Conservation (phyloP, 2,888 invertebrate species). For the Eupelmus urozonus region DNA sequence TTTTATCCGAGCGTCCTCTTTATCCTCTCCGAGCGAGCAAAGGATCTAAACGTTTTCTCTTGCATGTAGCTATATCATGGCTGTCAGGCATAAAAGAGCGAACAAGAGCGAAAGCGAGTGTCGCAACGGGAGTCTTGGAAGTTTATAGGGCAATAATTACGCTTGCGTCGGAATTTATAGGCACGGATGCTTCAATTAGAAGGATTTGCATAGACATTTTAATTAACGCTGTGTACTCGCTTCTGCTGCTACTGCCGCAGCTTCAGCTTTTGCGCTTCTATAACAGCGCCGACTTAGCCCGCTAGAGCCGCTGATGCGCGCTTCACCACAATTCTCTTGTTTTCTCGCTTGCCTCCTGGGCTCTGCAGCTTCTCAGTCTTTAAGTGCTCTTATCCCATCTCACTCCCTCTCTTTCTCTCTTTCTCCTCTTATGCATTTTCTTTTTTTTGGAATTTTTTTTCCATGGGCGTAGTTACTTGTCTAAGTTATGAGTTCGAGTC, state of each 20-base stretch:
- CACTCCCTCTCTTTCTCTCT: neutral
- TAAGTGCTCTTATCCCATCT: neutral
- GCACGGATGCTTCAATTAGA: constrained; percentile 62
- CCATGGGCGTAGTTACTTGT: constrained; percentile 19
- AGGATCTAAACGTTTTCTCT: too few species aligned
- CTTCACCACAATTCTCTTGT: too few species aligned
- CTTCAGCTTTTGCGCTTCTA: neutral
- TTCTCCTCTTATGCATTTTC: neutral
- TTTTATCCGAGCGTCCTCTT: too few species aligned
- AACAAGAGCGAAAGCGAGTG: neutral
- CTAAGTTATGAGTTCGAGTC: constrained; percentile 33
- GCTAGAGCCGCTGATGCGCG: too few species aligned
- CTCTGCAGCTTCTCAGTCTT: too few species aligned
- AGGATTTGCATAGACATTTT: constrained; percentile 65
- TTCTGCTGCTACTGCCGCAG: neutral
- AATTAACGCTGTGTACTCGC: constrained; percentile 63
- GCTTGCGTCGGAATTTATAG: constrained; percentile 62
- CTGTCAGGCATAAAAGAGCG: neutral
- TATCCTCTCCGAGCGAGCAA: too few species aligned
- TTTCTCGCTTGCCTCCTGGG: neutral
- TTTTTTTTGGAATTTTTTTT: neutral
- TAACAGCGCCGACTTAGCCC: too few species aligned
- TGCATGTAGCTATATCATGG: too few species aligned
- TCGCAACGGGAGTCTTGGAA: constrained; percentile 41
- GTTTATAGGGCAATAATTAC: constrained; percentile 65